A percentile compares a stretch with the other conserved stretches of the same genome.
Conservation (phyloP, 2,888 invertebrate genomes). For the Pyralis farinalis region DNA sequence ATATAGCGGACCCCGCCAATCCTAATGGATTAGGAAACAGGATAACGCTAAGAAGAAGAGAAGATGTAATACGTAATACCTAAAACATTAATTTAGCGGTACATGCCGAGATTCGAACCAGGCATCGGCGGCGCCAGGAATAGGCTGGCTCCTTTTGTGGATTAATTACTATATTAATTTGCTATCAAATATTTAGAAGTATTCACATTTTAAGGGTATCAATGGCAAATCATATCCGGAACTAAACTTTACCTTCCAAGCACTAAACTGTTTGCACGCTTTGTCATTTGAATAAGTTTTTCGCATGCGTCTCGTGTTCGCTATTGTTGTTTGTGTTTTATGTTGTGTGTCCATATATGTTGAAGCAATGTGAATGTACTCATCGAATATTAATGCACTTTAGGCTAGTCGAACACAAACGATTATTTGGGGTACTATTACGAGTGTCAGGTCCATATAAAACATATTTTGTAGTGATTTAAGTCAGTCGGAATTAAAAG, state of each 20-base stretch:
- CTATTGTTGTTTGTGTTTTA: slow-evolving; percentile 1
- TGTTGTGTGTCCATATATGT: slow-evolving; percentile 6
- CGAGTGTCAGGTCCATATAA: too few relatives aligned
- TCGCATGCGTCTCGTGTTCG: background rate
- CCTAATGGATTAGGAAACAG: too few relatives aligned
- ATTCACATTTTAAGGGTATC: background rate
- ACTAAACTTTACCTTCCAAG: background rate
- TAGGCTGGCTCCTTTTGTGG: too few relatives aligned
- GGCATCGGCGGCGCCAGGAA: too few relatives aligned
- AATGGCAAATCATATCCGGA: background rate
- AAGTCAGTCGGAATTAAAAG: too few relatives aligned
- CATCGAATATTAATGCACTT: background rate
- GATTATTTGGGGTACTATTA: too few relatives aligned
- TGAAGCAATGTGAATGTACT: background rate
- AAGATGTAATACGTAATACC: too few relatives aligned
- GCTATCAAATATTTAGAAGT: background rate
- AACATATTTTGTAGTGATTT: too few relatives aligned
- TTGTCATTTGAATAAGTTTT: background rate
- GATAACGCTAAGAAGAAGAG: too few relatives aligned
- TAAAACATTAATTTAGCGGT: too few relatives aligned
- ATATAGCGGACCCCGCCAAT: too few relatives aligned
- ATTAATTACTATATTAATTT: background rate
- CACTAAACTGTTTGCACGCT: background rate
- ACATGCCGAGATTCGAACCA: too few relatives aligned
- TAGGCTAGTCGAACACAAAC: background rate